Evolutionary conservation across 2,113 vertebrate species (phyloP).

Genomic region (Bucco capensis): DNA sequence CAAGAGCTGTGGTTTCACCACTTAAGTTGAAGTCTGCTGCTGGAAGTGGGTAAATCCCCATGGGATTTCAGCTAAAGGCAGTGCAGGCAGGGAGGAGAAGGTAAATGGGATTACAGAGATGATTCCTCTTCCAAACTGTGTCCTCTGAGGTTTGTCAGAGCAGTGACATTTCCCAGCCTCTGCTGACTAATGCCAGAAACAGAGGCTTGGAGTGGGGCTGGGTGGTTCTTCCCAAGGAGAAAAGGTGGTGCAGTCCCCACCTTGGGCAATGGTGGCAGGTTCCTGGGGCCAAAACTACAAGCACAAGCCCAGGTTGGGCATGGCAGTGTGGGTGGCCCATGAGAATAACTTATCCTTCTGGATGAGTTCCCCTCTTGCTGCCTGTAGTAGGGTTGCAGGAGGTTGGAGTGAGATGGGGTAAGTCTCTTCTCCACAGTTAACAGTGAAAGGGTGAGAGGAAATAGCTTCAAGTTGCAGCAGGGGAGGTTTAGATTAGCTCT

Average conservation of each 20-base stretch:
- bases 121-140: not conserved
- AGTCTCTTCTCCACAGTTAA: no score
- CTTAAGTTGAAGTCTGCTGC: not conserved
- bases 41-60: not conserved
- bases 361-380: not conserved
- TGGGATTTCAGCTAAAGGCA: not conserved
- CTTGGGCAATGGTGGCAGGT: not conserved
- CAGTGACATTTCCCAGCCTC: not conserved
- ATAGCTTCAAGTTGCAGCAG: no score
- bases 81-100: not conserved
- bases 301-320: not conserved
- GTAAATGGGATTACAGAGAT: not conserved
- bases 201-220: not conserved
- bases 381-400: no score
- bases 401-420: no score
- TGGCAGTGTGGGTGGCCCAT: fast-evolving
- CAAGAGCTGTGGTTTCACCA: not conserved
- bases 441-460: no score
- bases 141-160: not conserved
- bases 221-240: not conserved
- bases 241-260: not conserved
- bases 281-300: not conserved
- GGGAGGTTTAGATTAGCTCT: no score
- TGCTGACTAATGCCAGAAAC: not conserved
- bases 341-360: not conserved